Percentiles rank a stretch among this genome's conserved stretches.
These are phyloP conservation scores for Orius insidiosus DNA, from an alignment of 1,140 invertebrate species.

Conservation along the genomic window DNA sequence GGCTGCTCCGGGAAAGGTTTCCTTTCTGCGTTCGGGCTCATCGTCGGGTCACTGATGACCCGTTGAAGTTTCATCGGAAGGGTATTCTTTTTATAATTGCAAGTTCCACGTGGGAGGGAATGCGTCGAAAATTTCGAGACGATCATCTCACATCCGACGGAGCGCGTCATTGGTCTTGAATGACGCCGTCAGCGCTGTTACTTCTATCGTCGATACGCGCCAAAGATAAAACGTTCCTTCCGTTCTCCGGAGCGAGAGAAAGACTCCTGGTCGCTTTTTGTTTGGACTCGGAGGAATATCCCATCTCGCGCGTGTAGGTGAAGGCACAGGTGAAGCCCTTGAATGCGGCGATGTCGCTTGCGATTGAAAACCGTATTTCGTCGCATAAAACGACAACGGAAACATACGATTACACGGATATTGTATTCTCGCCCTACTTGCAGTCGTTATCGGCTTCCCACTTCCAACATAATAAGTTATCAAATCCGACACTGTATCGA, in stretches of 20 bases:
- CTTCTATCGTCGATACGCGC: constrained; percentile 31
- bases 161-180: constrained; percentile 22
- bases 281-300: constrained; percentile 41
- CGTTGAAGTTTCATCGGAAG: constrained; percentile 20
- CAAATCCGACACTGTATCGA: constrained; percentile 80
- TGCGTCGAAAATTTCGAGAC: constrained; percentile 34
- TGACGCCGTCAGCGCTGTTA: constrained; percentile 41
- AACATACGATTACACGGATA: constrained; percentile 53
- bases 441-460: constrained; percentile 64
- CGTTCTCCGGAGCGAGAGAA: constrained; percentile 38
- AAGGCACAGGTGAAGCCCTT: constrained; percentile 26
- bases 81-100: constrained; percentile 1
- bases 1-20: constrained; percentile 24
- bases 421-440: constrained; percentile 71
- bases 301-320: constrained; percentile 33
- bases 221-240: constrained; percentile 25
- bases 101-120: constrained; percentile 31
- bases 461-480: constrained; percentile 90
- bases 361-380: constrained; percentile 33
- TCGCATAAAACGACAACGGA: constrained; percentile 45
- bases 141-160: constrained; percentile 13
- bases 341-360: constrained; percentile 15
- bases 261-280: constrained; percentile 46
- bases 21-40: constrained; percentile 30
- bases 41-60: constrained; percentile 36